Base-by-base conservation (phyloP, 2,888 invertebrate genomes). In the Erebia epiphron region DNA sequence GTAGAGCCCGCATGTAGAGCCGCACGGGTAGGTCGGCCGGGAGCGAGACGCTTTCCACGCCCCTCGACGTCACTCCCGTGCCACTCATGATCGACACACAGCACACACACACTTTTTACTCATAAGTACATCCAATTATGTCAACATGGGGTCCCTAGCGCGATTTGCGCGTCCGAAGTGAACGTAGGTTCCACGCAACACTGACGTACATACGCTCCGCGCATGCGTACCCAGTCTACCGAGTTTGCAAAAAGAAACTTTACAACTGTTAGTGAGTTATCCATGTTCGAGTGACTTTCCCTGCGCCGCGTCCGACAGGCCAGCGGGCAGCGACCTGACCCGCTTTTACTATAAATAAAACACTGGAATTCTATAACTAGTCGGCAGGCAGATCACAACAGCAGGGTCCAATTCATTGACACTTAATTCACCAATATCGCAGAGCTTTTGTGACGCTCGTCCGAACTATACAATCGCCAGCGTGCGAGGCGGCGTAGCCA, bases 1-100 rank as follows among this genome's bases (percentile, higher is more conserved):
- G 94, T 46, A 95, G 94, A 74, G 95, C 95, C 75, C 95, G 88
- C 79, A 94, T 85, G 84, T 94, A 95, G 69, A 95, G 86, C 74
- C 94, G 87, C 78, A 94, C 93, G 60, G 94, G 89, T 68, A 91
- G 82, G 71, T 89, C 88, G 26, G 81, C 75, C 62, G 90, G 85
- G 76, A 88, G 77, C 71, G 86, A 80, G 65, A 84, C 82, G 68
- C 86, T 78, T 77, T 87, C 86, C 76, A 83, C 77, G 73, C 82
- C 78, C 76, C 91, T 84, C 83, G 91, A 86, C 78, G 91, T 88
- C 77, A 91, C 86, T 78, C 88, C 90, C 77, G 90, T 86, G 73
- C 88, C 89, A 78, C 88, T 90, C 91, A 91, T 91, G 79, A 79
- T 82, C 67, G 13, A 72, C 72, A 79, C 80, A 77, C 78, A 79